phyloP scores from a whole-genome alignment of 1,140 invertebrate species.

The Hypothenemus hampei region DNA sequence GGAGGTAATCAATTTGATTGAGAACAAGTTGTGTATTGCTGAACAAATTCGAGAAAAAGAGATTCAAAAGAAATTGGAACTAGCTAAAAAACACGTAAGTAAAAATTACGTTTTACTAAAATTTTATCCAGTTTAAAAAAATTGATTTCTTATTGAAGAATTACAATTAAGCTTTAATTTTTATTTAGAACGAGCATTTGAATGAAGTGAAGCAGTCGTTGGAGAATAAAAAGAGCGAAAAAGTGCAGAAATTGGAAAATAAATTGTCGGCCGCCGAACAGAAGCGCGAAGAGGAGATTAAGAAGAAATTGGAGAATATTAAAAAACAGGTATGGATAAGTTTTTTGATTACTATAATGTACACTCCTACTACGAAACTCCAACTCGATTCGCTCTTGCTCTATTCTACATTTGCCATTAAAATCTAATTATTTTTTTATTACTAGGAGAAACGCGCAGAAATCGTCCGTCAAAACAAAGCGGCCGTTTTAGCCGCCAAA shows the following conservation, averaged over 20 bases:
- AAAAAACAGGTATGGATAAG: conserved; percentile 65
- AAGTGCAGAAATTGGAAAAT: conserved; percentile 63
- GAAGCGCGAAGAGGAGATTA: conserved; percentile 73
- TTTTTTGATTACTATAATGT: conserved; percentile 10
- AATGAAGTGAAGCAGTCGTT: conserved; percentile 63
- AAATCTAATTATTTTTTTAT: conserved; percentile 14
- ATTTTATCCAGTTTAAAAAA: neutral
- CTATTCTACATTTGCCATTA: no score
- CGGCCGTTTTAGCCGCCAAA: conserved; percentile 51
- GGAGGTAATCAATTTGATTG: conserved; percentile 63
- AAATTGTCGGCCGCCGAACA: conserved; percentile 69
- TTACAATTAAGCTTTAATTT: neutral
- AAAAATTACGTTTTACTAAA: conserved; percentile 2
- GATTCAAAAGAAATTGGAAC: conserved; percentile 73
- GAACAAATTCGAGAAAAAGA: conserved; percentile 74
- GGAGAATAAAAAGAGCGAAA: conserved; percentile 59
- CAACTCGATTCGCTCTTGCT: no score
- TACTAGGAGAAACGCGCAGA: conserved; percentile 78
- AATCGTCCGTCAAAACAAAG: conserved; percentile 80
- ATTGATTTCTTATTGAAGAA: neutral
- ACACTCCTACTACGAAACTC: no score
- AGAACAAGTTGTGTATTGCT: conserved; percentile 67
- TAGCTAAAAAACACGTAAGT: conserved; percentile 70
- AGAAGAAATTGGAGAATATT: conserved; percentile 72
- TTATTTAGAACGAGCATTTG: conserved; percentile 44